phyloP scores from a whole-genome alignment of 2,113 vertebrate genomes.

The Pelobates fuscus region DNA sequence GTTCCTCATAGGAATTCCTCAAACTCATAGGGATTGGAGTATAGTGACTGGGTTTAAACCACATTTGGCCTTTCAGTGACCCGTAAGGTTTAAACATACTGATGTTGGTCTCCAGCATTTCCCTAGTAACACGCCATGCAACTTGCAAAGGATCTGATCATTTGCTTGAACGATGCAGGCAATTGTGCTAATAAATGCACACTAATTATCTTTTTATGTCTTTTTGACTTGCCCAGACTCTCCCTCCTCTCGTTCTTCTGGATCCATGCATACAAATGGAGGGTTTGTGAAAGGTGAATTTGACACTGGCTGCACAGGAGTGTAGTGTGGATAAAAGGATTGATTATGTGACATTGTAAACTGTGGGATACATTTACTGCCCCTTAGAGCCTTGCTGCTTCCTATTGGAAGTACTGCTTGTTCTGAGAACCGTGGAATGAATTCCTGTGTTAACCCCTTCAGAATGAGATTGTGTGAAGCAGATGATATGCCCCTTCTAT shows the following conservation, averaged over 20 bases:
- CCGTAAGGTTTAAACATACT: too few relatives aligned
- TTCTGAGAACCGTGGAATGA: constrained; percentile 5
- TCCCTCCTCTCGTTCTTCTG: not conserved
- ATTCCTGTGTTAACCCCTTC: constrained; percentile 20
- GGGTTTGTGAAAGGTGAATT: constrained; percentile 27
- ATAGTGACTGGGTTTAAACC: too few relatives aligned
- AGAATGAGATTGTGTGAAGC: not conserved
- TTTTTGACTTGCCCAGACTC: constrained; percentile 7
- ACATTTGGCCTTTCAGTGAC: too few relatives aligned
- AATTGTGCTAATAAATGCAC: not conserved
- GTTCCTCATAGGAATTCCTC: too few relatives aligned
- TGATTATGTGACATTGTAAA: constrained; percentile 50
- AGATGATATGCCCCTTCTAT: too few relatives aligned
- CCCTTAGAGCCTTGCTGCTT: constrained; percentile 42
- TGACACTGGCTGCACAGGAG: constrained; percentile 19
- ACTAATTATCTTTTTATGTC: constrained; percentile 7
- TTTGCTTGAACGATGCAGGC: too few relatives aligned
- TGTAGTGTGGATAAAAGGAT: constrained; percentile 42
- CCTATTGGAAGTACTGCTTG: constrained; percentile 40
- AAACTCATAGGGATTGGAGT: too few relatives aligned
- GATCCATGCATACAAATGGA: constrained; percentile 11
- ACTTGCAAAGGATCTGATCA: too few relatives aligned
- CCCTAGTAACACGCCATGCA: too few relatives aligned
- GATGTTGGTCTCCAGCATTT: too few relatives aligned
- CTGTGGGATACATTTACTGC: constrained; percentile 36